Evolutionary conservation across 2,888 invertebrate genomes (phyloP).

Genomic region (Philhelius pedissequus): DNA sequence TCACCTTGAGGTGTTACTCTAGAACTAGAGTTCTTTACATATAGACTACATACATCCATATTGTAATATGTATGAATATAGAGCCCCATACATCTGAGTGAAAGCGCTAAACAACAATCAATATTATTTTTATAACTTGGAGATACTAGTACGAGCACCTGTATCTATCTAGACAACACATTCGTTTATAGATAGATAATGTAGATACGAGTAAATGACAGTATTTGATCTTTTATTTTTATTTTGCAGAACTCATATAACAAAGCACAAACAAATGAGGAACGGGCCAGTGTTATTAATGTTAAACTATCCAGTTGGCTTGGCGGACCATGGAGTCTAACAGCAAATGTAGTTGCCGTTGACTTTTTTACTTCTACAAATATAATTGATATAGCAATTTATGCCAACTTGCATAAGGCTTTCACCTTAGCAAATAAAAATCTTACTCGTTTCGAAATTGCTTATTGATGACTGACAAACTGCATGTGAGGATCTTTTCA

Average conservation of each 20-base stretch:
- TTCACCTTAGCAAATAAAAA: constrained; percentile 73
- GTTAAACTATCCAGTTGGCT: constrained; percentile 85
- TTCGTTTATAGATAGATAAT: neutral
- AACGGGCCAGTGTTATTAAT: constrained; percentile 80
- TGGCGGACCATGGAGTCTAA: constrained; percentile 83
- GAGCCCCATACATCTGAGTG: constrained; percentile 5
- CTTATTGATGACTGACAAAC: constrained; percentile 38
- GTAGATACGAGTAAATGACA: no score
- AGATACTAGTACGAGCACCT: neutral
- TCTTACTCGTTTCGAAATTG: constrained; percentile 74
- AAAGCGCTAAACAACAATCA: constrained; percentile 47
- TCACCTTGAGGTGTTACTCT: constrained; percentile 47
- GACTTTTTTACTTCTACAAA: constrained; percentile 88
- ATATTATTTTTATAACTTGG: neutral
- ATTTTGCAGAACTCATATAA: constrained; percentile 71
- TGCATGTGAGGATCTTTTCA: neutral
- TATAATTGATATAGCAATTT: constrained; percentile 84
- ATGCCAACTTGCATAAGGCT: constrained; percentile 78
- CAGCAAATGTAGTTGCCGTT: constrained; percentile 86
- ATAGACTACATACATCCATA: neutral
- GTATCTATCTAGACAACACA: neutral
- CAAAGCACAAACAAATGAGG: constrained; percentile 74
- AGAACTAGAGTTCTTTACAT: neutral
- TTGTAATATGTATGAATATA: neutral
- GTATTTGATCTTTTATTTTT: constrained; percentile 3